phyloP scores from a whole-genome alignment of 2,797 vertebrate genomes.

The Amblyopsis hoosieri region DNA sequence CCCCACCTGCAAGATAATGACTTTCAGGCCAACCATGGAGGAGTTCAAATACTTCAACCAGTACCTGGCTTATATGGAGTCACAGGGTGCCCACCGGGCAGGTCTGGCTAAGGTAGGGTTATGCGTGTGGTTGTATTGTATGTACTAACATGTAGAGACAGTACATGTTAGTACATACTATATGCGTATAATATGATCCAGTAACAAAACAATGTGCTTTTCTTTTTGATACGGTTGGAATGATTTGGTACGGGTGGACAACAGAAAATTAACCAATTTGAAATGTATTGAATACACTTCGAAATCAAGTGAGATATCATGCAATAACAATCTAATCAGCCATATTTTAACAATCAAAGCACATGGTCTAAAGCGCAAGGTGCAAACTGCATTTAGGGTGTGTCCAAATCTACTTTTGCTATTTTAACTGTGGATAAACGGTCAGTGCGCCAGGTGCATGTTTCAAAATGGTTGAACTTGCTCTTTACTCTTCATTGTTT shows the following conservation, averaged over 20 bases:
- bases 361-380: no score
- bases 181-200: background rate
- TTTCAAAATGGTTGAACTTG: no score
- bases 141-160: background rate
- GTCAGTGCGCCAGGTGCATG: no score
- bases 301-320: no score
- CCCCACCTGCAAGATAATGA: constrained; percentile 96
- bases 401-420: no score
- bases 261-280: no score
- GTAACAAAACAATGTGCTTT: background rate
- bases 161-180: background rate
- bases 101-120: constrained; percentile 91
- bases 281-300: background rate
- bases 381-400: no score
- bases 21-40: constrained; percentile 93
- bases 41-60: constrained; percentile 95
- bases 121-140: background rate
- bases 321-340: no score
- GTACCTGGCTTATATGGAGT: constrained; percentile 94
- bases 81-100: constrained; percentile 94
- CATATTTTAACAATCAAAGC: no score
- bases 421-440: no score
- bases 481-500: no score
- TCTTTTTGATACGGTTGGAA: background rate
- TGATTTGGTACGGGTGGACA: no score